Percentiles rank a stretch among this genome's conserved stretches.
Conservation (phyloP, 2,888 invertebrate species). For the Agonopterix heracliana region DNA sequence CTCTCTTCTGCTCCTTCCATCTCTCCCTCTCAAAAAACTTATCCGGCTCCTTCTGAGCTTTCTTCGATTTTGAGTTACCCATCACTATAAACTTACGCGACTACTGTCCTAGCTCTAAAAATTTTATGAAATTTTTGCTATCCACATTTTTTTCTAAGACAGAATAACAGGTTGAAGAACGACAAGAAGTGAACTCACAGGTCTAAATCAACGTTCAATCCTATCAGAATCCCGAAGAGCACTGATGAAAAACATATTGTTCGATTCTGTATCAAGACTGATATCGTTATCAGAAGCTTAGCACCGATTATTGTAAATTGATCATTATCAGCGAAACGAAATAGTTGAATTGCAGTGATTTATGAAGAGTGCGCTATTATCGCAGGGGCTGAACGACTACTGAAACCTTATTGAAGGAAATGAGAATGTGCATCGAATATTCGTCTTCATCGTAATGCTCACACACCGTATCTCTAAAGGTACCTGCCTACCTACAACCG, state of each 20-base stretch:
- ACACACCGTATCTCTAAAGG: too few species aligned
- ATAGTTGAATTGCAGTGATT: constrained; percentile 36
- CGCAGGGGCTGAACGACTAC: neutral
- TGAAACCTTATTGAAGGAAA: neutral
- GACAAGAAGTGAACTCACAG: too few species aligned
- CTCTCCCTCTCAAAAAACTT: constrained; percentile 59
- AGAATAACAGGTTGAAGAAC: too few species aligned
- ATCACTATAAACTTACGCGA: constrained; percentile 24
- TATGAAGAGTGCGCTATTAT: constrained; percentile 16
- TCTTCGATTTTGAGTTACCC: constrained; percentile 65
- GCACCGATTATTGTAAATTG: constrained; percentile 20
- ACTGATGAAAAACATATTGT: constrained; percentile 39
- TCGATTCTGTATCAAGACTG: constrained; percentile 23
- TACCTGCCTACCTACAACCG: constrained; percentile 10
- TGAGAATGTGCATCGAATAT: too few species aligned
- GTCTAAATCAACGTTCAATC: constrained; percentile 9
- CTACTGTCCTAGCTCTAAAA: too few species aligned
- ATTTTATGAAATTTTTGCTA: too few species aligned
- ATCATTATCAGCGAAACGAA: constrained; percentile 25
- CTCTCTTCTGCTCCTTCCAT: constrained; percentile 51
- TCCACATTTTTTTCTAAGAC: too few species aligned
- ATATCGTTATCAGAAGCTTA: constrained; percentile 41
- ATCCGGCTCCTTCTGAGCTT: constrained; percentile 53
- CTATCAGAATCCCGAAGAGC: constrained; percentile 28
- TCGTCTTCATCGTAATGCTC: too few species aligned